Percentiles rank a stretch among this genome's conserved stretches.
These are phyloP conservation scores for Akabosia matsudoensis DNA, from an alignment of 1,140 invertebrate genomes.

Conservation along the genomic window DNA sequence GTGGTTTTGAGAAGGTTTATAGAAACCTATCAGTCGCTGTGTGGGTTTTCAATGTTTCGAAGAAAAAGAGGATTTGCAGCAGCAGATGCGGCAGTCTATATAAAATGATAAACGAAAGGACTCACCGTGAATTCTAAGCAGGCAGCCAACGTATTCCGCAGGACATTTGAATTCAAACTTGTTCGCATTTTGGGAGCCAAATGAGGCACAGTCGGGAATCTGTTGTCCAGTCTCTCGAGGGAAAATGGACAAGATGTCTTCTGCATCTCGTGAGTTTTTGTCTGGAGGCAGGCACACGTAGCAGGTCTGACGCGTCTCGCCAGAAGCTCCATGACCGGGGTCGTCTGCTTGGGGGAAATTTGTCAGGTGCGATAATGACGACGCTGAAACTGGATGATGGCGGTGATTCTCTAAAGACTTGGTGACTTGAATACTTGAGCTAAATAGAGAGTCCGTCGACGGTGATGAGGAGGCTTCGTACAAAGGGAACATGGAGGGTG, in stretches of 20 bases:
- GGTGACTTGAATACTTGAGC: too few species aligned
- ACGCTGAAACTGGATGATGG: not conserved
- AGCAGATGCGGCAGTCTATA: too few species aligned
- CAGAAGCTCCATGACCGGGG: not conserved
- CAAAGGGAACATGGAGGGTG: too few species aligned
- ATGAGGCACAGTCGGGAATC: slow-evolving; percentile 32
- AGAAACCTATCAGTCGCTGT: too few species aligned
- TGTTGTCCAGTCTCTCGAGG: not conserved
- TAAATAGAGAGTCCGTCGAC: too few species aligned
- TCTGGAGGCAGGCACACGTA: slow-evolving; percentile 41
- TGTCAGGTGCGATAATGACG: not conserved
- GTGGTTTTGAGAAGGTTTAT: too few species aligned
- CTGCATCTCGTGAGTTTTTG: slow-evolving; percentile 27
- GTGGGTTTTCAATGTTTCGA: too few species aligned
- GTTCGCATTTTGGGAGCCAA: slow-evolving; percentile 24
- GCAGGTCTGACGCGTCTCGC: slow-evolving; percentile 28
- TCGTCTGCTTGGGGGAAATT: not conserved
- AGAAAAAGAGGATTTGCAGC: too few species aligned
- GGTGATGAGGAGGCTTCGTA: too few species aligned
- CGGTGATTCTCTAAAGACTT: slow-evolving; percentile 8
- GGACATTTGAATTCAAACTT: slow-evolving; percentile 40
- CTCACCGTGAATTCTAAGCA: slow-evolving; percentile 29
- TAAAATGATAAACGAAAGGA: too few species aligned
- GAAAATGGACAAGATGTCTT: slow-evolving; percentile 30
- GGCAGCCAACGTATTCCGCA: slow-evolving; percentile 25